These are phyloP conservation scores for Casuarius casuarius DNA, from an alignment of 2,113 vertebrate species.

Conservation along the genomic window DNA sequence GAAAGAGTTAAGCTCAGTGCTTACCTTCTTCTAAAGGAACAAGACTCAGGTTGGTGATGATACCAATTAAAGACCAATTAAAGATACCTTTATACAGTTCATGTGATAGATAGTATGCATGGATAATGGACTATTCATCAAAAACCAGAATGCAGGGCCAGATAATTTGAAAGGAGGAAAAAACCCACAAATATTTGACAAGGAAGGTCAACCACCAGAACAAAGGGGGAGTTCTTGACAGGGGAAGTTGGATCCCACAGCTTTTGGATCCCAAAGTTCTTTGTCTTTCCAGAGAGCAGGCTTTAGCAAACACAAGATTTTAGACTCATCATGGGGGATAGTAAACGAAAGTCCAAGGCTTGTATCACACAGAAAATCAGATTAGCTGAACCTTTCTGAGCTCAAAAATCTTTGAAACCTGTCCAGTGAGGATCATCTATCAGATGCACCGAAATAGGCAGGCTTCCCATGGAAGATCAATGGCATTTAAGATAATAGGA, in stretches of 20 bases:
- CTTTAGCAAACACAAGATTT: not conserved
- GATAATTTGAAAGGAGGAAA: not conserved
- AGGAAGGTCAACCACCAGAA: not conserved
- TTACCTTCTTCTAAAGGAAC: not conserved
- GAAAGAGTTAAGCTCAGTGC: not conserved
- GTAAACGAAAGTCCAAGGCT: not conserved
- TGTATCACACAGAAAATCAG: not conserved
- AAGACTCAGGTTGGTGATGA: not conserved
- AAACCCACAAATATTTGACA: not conserved
- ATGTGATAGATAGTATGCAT: not conserved
- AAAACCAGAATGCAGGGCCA: not conserved
- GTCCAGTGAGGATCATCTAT: not conserved
- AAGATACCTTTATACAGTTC: not conserved
- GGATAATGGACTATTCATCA: not conserved
- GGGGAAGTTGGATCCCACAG: not conserved
- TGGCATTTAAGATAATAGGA: not conserved
- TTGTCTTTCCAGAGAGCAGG: not conserved
- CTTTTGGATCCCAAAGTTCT: not conserved
- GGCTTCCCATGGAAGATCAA: not conserved
- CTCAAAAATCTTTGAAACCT: not conserved
- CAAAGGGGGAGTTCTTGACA: not conserved
- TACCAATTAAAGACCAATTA: not conserved
- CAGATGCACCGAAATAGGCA: not conserved
- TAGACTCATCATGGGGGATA: not conserved
- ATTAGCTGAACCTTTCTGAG: not conserved